Evolutionary conservation across 2,888 invertebrate genomes (phyloP), one percentile per base, ranked within the genome.

Genomic region (Pristionchus fissidentatus): DNA sequence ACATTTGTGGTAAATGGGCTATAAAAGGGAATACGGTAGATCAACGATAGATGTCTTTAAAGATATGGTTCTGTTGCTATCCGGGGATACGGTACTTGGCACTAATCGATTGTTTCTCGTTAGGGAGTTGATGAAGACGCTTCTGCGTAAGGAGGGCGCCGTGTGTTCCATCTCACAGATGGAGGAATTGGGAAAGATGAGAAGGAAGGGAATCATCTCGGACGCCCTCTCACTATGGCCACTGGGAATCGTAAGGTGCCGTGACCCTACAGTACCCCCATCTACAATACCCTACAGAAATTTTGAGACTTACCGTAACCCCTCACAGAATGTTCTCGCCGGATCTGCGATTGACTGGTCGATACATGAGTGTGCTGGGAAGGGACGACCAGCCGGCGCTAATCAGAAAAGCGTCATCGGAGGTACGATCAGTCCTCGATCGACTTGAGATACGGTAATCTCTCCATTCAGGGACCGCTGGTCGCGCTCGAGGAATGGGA

Each of bases 401-500:
- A 32, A 66, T 82, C 32, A 43, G 82, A 49, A 66, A 70, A 70
- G 82, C 82, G 3, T 52, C 82, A n/a, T 32, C 49, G 22, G 82
- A 82, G 70, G 82, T 82, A 15, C n/a, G 66, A 66, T 66, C 66
- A 41, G 8, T 8, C 22, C 13, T 41, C 4, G 15, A 29, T 32
- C 19, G 29, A 62, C n/a, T 73, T 41, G 22, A 41, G 13, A 77
- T n/a, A 46, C 13, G 32, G 26, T 77, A 19, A 79, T 57, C n/a
- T 4, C 38, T 26, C 26, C 32, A 22, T 78, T 32, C 38, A 81
- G 80, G 80, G 80, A 29, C 83, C 83, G n/a, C 26, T 73, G 52
- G 41, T 73, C 13, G 35, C 73, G 1, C 29, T 83, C 3, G 83
- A 83, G n/a, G 83, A 83, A 41, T 83, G 83, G 83, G 83, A 83